These are phyloP conservation scores for Pissodes strobi DNA, from an alignment of 1,140 invertebrate genomes.

Conservation along the genomic window DNA sequence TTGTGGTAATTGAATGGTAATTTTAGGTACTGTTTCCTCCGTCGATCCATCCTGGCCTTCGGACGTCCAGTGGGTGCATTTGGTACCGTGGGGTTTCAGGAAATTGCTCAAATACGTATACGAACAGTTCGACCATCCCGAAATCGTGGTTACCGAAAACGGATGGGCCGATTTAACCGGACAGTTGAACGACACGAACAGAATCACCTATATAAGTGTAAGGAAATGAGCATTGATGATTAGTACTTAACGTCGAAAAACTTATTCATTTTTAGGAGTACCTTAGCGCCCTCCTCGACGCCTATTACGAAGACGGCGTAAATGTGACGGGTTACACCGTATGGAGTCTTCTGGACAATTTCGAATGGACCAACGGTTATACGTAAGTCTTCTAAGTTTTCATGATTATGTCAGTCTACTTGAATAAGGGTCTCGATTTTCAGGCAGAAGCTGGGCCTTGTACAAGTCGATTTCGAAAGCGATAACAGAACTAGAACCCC, in stretches of 20 bases:
- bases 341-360: conserved; percentile 42
- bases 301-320: conserved; percentile 29
- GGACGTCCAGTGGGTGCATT: conserved; percentile 5
- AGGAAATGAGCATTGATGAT: too few relatives aligned
- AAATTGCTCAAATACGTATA: conserved; percentile 70
- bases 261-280: conserved; percentile 24
- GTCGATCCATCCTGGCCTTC: conserved; percentile 25
- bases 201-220: conserved; percentile 19
- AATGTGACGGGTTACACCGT: conserved; percentile 38
- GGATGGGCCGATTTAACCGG: conserved; percentile 57
- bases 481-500: conserved; percentile 66
- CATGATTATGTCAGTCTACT: too few relatives aligned
- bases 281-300: conserved; percentile 19
- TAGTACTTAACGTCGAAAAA: too few relatives aligned
- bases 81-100: conserved; percentile 67
- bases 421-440: conserved; percentile 43
- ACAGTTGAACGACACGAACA: conserved; percentile 11
- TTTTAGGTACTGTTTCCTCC: conserved; percentile 1
- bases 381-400: conserved; percentile 22
- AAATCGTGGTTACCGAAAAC: conserved; percentile 66
- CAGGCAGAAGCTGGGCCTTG: conserved; percentile 70
- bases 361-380: conserved; percentile 39
- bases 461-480: conserved; percentile 73
- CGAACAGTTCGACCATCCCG: conserved; percentile 61
- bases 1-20: too few relatives aligned